Evolutionary conservation across 2,113 vertebrate genomes (phyloP), one percentile per base, ranked within the genome.

Genomic region (Xenopus borealis): DNA sequence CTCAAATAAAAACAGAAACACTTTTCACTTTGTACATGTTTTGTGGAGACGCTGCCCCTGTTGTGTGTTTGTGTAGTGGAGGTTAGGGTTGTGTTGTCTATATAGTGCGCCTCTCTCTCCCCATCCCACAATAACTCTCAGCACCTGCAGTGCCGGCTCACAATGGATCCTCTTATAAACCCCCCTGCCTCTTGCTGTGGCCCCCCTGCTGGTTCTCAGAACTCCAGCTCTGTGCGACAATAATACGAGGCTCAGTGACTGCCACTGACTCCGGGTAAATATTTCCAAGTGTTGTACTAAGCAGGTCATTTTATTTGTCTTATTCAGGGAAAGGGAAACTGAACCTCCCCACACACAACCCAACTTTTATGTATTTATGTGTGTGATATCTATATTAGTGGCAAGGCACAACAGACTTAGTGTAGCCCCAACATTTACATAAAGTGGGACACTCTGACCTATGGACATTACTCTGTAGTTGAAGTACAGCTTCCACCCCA

Each of bases 231-330:
- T 81, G 72, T 80, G 79, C 79, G 75, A 84, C 86, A 88, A 87
- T 86, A 53, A 80, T 78, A 72, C 64, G 75, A 59, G 76, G 79
- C 76, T 82, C 78, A 80, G 66, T 80, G 84, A 85, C 78, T 59
- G 79, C 23, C 82, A 82, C 12, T 78, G 70, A 81, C 80, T 86
- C 85, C 83, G 87, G 85, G 80, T 85, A 89, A 89, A 89, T 89
- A 87, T 86, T 89, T 88, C 84, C 78, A 83, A 80, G 85, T 69
- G 81, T 72, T 86, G 84, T 83, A 55, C 17, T n/a, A n/a, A 55
- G 53, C 53, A n/a, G 53, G 3, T 55, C 53, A 55, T n/a, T 55
- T 55, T 50, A 50, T 50, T 50, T 16, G 12, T 10, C 47, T 50
- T 12, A 13, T 12, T 50, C 47, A 50, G 47, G 47, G 14, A 50